Percentiles rank a stretch among this genome's conserved stretches.
Conservation (phyloP, 1,140 invertebrate species). For the Dreissena rostriformis region DNA sequence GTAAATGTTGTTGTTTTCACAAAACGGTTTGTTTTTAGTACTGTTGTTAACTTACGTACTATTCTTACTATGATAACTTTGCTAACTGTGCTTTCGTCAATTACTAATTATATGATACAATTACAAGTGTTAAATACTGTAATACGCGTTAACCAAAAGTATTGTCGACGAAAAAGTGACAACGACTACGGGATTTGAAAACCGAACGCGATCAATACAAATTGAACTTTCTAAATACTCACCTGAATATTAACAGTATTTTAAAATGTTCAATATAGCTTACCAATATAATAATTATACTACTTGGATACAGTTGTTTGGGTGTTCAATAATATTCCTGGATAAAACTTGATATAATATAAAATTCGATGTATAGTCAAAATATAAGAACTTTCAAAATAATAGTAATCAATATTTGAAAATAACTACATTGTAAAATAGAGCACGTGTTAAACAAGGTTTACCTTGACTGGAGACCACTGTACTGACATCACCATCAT, state of each 20-base stretch:
- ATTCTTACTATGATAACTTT: no score
- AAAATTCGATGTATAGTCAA: background rate
- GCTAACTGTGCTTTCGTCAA: no score
- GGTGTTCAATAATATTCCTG: background rate
- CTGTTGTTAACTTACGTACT: no score
- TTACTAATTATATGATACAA: no score
- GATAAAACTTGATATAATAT: background rate
- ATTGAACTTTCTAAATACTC: no score
- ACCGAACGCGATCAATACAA: no score
- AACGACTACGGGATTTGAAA: no score
- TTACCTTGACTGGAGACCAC: conserved; percentile 61
- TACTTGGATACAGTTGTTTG: background rate
- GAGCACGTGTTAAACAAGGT: background rate
- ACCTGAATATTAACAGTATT: background rate
- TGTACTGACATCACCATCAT: conserved; percentile 33
- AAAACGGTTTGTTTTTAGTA: no score
- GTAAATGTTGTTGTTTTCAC: background rate
- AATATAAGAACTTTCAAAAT: background rate
- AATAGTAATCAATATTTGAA: no score
- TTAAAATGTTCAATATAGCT: background rate
- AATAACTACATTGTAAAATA: no score
- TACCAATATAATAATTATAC: background rate
- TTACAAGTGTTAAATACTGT: background rate
- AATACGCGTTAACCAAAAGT: background rate
- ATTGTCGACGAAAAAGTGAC: no score